Base-by-base conservation (phyloP, 2,888 invertebrate genomes). In the Noctua fimbriata region DNA sequence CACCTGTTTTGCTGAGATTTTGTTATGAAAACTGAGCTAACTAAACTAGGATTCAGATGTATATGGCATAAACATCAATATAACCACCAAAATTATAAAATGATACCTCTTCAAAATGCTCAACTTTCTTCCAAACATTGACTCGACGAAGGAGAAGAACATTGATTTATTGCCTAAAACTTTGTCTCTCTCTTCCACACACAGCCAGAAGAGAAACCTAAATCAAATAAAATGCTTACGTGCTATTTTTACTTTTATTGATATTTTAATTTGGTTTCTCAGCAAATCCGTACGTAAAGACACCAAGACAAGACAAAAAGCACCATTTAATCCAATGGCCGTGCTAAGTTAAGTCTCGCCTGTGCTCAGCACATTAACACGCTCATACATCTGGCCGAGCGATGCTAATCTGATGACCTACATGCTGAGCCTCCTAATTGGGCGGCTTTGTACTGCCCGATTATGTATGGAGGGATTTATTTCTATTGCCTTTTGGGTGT, bases 321-420 rank as follows among this genome's bases (percentile, higher is more conserved):
- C 72, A 49, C 66, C 44, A 65, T 77, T 86, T 86, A 75, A 75
- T 73, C 80, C 80, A 73, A 81, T 81, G 58, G 76, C 73, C 28
- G 52, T 69, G 70, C 69, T 86, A 87, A 82, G 71, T 76, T 44
- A 49, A 71, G 83, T 88, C 87, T 95, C 91, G 94, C 95, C 94
- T 95, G 95, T 84, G 89, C 89, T 80, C 87, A 86, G 89, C 90
- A 92, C 95, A 94, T 95, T 95, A 95, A 92, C 92, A 88, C 92
- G 92, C 93, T 91, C 92, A 92, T 93, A 93, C 92, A 91, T 92
- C 93, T 92, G 89, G 88, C 89, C 86, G 81, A 86, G 86, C 87
- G 81, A 81, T 86, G 88, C 89, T 94, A 94, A 96, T 95, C 96
- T 93, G 95, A 96, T 96, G 95, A 88, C 95, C 95, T 93, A 95